Base-by-base conservation (phyloP, 2,113 vertebrate species). In the Labrus mixtus region DNA sequence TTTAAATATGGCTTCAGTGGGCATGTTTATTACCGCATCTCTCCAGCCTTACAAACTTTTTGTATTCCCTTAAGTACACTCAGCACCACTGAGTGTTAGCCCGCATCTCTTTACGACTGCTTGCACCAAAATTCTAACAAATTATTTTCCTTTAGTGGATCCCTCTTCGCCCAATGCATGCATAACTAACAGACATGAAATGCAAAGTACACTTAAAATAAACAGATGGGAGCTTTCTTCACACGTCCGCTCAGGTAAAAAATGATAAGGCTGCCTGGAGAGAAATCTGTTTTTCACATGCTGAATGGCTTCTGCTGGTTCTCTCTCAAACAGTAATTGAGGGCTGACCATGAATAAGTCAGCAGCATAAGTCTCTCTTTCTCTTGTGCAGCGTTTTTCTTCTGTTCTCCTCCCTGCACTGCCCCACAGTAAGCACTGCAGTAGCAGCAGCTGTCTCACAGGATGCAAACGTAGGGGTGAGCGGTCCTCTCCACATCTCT, bases 391-490 rank as follows among this genome's bases (percentile, higher is more conserved):
- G 48, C 61, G 33, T 1, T 41, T 72, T 76, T 67, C 20, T 39
- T 45, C 8, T 41, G 8, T 8, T 4, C 50, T 8, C 11, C 23
- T 43, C 5, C 60, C n/a, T 41, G 46, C 29, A 8, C 56, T 72
- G 63, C 62, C 78, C 78, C 43, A 71, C 41, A 78, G 73, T 65
- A 68, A 73, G 39, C 63, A 1, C 60, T 64, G 76, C 76, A 58
- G 74, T 8, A 54, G 78, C 68, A 82, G 66, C 58, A 61, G 66
- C 74, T 53, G 76, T 85, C 83, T 87, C 76, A 48, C 39, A 12
- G 70, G 78, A 82, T 71, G 45, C 51, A 84, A 84, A 78, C 7
- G 19, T 43, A 46, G 71, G 73, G 79, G 65, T 45, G 64, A 78
- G 25, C 65, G 12, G 78, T 67, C 76, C 46, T 64, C 71, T 78